Conservation (phyloP, 2,113 vertebrate genomes). For the Nothocercus nigrocapillus region DNA sequence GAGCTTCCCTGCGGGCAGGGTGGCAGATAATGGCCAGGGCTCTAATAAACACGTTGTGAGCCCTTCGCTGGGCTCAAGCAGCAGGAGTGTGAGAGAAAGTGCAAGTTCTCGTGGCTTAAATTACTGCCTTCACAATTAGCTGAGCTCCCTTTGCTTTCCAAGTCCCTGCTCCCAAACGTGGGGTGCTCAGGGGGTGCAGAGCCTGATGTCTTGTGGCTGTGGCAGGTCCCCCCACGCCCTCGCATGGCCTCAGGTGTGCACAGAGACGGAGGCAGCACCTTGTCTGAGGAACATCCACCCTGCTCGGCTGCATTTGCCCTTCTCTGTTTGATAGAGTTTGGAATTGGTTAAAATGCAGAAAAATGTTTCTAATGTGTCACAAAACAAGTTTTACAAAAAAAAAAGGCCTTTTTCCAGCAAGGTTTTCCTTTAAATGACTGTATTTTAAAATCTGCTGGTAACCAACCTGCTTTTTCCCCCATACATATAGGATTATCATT, state of each 20-base stretch:
- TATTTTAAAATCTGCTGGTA: neutral
- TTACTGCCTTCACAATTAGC: no score
- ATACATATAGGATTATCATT: neutral
- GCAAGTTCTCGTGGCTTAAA: neutral
- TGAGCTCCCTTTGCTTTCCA: no score
- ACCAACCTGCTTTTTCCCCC: accelerated
- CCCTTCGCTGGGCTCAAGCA: neutral
- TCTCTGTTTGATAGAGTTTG: neutral
- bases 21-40: no score
- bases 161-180: no score
- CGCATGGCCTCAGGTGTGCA: neutral
- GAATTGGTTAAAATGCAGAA: neutral
- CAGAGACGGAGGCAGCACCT: no score
- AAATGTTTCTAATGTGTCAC: no score
- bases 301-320: neutral
- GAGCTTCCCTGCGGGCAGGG: neutral
- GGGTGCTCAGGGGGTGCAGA: no score
- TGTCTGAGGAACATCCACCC: neutral
- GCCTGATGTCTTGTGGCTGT: no score
- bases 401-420: neutral
- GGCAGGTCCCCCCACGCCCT: neutral
- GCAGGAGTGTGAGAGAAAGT: neutral
- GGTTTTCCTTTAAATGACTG: neutral
- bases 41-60: neutral
- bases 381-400: no score